A percentile compares a stretch with the other conserved stretches of the same genome.
phyloP scores from a whole-genome alignment of 2,888 invertebrate species.

The Tenthredo distinguenda region DNA sequence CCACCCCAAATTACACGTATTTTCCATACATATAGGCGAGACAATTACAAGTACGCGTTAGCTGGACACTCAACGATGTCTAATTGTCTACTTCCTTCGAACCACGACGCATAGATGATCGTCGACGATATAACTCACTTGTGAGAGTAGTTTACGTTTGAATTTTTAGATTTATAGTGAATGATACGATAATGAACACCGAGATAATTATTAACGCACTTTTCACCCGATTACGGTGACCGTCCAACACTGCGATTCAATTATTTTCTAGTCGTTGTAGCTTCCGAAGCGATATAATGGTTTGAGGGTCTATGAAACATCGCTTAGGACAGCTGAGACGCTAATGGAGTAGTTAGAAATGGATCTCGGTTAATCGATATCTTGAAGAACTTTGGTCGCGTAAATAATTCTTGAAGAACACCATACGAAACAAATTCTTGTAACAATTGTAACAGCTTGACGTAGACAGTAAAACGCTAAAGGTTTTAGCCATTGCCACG shows the following conservation, averaged over 20 bases:
- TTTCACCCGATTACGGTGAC: background rate
- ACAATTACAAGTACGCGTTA: background rate
- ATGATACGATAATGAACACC: background rate
- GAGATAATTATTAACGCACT: background rate
- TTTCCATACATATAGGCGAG: background rate
- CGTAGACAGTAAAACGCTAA: background rate
- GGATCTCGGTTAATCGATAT: background rate
- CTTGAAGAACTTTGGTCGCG: constrained; percentile 12
- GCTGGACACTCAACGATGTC: background rate
- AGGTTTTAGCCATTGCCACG: too few relatives aligned
- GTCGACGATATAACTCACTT: background rate
- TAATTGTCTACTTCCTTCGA: background rate
- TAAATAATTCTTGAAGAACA: background rate
- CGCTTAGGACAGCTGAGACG: background rate
- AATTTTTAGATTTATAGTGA: background rate
- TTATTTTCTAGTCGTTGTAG: background rate
- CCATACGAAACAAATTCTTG: background rate
- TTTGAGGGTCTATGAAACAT: background rate
- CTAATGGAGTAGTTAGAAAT: background rate
- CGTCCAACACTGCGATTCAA: background rate
- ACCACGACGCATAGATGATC: background rate
- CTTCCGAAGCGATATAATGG: background rate
- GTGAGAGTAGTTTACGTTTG: background rate
- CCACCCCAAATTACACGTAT: background rate
- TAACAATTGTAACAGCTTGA: background rate